Evolutionary conservation across 2,113 vertebrate genomes (phyloP), one percentile per base, ranked within the genome.

Genomic region (Prionailurus bengalensis): DNA sequence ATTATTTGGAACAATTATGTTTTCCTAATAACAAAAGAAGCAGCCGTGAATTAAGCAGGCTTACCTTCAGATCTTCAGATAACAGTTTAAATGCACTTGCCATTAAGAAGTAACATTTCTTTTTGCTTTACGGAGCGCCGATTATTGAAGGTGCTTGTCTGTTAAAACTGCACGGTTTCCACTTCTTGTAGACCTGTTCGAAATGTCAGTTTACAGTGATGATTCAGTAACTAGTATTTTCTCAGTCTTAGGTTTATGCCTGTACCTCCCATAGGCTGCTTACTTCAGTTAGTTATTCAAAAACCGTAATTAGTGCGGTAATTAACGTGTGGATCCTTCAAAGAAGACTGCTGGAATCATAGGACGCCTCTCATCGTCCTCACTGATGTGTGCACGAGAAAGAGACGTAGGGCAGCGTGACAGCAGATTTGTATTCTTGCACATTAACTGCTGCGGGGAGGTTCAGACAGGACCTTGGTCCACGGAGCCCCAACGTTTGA

Each of bases 1-100:
- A 99, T 99, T 99, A 99, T 99, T 99, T 99, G 99, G 99, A 99
- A 99, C 99, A 99, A 99, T 99, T 99, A 99, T 99, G 99, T 99
- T 99, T 99, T 98, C 98, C 98, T 99, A 99, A 99, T 99, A 99
- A 99, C 99, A 99, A 99, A 99, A 99, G 99, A 98, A 99, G 98
- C 93, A 99, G 99, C 98, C 97, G 98, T 99, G 98, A 99, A 99
- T 99, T 99, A 98, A 99, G 98, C 98, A 99, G 99, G 98, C 98
- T 99, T 98, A 99, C 99, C 99, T 99, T 99, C 98, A 98, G 98
- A 98, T 99, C 98, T 98, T 98, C 97, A 98, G 98, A 98, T 98
- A 98, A 98, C 99, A 98, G 98, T 99, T 99, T 98, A 98, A 99
- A 99, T 98, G 98, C 98, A 98, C 98, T 99, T 99, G 99, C 99